Evolutionary conservation across 2,797 vertebrate species (phyloP).

Genomic region (Tragopan temminckii): DNA sequence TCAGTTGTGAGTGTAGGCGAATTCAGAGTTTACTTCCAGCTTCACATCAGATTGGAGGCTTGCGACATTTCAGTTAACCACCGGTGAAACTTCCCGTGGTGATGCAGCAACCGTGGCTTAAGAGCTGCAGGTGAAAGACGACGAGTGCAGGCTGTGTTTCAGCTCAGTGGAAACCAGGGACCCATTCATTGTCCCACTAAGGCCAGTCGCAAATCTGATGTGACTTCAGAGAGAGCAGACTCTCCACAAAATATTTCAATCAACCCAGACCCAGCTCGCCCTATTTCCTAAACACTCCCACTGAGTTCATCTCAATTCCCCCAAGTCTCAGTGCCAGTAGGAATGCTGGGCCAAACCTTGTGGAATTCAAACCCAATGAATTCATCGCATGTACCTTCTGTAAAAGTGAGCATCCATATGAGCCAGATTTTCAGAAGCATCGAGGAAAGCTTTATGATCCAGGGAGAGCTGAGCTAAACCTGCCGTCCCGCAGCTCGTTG

Average conservation of each 20-base stretch:
- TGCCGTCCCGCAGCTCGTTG: background rate
- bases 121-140: background rate
- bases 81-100: background rate
- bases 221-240: background rate
- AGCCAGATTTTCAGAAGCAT: background rate
- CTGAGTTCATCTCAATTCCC: background rate
- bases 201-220: background rate
- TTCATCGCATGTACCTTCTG: background rate
- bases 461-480: background rate
- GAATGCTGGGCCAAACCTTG: background rate
- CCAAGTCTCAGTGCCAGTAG: background rate
- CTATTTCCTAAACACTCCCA: background rate
- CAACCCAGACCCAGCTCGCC: fast-evolving
- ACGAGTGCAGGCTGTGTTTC: background rate
- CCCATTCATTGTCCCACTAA: background rate
- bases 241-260: background rate
- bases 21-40: background rate
- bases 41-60: background rate
- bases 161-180: background rate
- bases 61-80: background rate
- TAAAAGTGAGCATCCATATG: background rate
- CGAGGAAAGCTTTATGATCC: background rate
- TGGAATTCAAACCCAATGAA: background rate
- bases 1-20: background rate
- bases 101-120: background rate